Percentiles rank a stretch among this genome's conserved stretches.
These are phyloP conservation scores for Brenthis ino DNA, from an alignment of 2,888 invertebrate genomes.

Conservation along the genomic window DNA sequence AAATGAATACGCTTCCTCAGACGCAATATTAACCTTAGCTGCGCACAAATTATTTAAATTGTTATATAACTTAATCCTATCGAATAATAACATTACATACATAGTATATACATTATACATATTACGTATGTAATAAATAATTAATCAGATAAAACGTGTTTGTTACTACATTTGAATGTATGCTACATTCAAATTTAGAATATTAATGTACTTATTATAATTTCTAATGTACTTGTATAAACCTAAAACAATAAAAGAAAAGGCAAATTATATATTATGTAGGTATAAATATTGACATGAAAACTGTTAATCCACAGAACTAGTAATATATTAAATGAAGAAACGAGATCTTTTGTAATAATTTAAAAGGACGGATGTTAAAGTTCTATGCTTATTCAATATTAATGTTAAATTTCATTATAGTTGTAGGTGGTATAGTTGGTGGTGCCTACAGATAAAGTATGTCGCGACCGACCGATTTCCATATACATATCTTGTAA, in stretches of 20 bases:
- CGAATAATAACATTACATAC: constrained; percentile 1
- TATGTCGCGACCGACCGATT: constrained; percentile 33
- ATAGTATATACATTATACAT: neutral
- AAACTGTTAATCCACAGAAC: neutral
- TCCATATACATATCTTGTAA: constrained; percentile 40
- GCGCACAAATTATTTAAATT: too few relatives aligned
- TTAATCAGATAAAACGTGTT: constrained; percentile 10
- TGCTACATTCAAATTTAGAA: neutral
- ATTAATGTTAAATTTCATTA: neutral
- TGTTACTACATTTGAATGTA: constrained; percentile 4
- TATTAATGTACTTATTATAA: too few relatives aligned
- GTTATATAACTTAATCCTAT: neutral
- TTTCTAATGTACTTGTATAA: too few relatives aligned
- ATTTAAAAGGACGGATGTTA: neutral
- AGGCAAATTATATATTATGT: too few relatives aligned
- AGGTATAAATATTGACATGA: too few relatives aligned
- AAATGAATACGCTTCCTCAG: too few relatives aligned
- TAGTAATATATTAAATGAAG: neutral
- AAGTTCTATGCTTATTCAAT: constrained; percentile 6
- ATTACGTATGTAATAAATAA: neutral
- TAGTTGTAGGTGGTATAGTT: constrained; percentile 23
- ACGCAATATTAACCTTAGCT: too few relatives aligned
- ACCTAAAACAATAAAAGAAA: too few relatives aligned
- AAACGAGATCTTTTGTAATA: neutral
- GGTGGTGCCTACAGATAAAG: constrained; percentile 35